Evolutionary conservation across 1,140 invertebrate species (phyloP).

Genomic region (Sycophaga agraensis): DNA sequence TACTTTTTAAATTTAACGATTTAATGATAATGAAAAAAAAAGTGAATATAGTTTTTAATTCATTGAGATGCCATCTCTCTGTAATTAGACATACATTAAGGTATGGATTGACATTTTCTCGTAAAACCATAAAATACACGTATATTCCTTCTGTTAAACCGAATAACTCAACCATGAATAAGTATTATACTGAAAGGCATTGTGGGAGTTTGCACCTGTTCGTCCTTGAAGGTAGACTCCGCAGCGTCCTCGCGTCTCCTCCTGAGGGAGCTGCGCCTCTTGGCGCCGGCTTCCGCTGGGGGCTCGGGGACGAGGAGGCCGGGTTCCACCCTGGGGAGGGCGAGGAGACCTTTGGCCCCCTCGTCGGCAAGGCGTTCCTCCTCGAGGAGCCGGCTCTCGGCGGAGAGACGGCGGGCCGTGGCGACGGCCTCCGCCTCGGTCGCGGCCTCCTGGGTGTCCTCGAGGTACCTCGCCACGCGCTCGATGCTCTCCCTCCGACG

Average conservation of each 20-base stretch:
- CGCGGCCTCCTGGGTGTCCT: background rate
- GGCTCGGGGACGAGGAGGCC: background rate
- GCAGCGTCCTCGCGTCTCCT: constrained; percentile 25
- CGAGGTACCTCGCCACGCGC: constrained; percentile 10
- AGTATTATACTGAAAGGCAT: too few species aligned
- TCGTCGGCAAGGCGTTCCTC: background rate
- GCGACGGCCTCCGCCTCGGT: background rate
- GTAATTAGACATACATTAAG: too few species aligned
- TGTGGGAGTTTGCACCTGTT: too few species aligned
- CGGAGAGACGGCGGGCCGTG: background rate
- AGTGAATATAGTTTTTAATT: too few species aligned
- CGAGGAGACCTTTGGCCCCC: background rate
- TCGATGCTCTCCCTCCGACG: constrained; percentile 24
- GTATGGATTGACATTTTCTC: too few species aligned
- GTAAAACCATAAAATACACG: too few species aligned
- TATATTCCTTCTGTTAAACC: background rate
- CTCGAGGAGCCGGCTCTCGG: background rate
- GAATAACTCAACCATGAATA: too few species aligned
- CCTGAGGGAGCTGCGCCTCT: constrained; percentile 15
- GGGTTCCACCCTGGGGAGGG: background rate
- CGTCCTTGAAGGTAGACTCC: constrained; percentile 33
- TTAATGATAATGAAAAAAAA: too few species aligned
- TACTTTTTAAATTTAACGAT: too few species aligned
- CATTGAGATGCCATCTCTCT: too few species aligned
- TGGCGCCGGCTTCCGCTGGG: background rate